Evolutionary conservation across 2,113 vertebrate genomes (phyloP), one percentile per base, ranked within the genome.

Genomic region (Ariopsis seemanni): DNA sequence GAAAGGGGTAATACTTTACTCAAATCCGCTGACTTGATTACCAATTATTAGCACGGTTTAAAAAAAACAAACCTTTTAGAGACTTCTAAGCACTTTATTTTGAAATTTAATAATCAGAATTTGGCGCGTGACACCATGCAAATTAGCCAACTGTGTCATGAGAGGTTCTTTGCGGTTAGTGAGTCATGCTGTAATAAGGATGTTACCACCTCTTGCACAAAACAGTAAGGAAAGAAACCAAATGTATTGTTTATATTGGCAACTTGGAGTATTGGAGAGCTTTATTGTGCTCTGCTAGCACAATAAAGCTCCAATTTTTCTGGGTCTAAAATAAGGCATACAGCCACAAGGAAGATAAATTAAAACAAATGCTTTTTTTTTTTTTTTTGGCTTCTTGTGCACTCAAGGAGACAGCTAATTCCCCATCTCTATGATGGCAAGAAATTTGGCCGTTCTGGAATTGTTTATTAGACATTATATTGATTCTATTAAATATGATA

Each of bases 141-240:
- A 58, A n/a, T 34, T 69, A 85, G 30, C 34, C 60, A 58, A 81
- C 9, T 1, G 20, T 67, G 71, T 77, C 71, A 75, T 77, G 72
- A 67, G 82, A 20, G 71, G 62, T n/a, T 71, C 20, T 83, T 25
- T 83, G 84, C 42, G 58, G 62, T 79, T 67, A 80, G 53, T 86
- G 55, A 85, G 69, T 88, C 72, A 82, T 18, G 25, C 20, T 60
- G n/a, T 77, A 87, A 74, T 77, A 30, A 62, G 86, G 86, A 87
- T 83, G 86, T 84, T 62, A 25, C 77, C 11, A 25, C 0, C 12
- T 78, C 22, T 87, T 84, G 72, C 86, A 67, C 18, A 77, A 83
- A 82, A 30, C 27, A 20, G 48, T 42, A 50, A 4, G 2, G 15
- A 69, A 72, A 58, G 52, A 72, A 17, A 58, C 30, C 12, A 60